Evolutionary conservation across 2,113 vertebrate genomes (phyloP).

Genomic region (Uria aalge): DNA sequence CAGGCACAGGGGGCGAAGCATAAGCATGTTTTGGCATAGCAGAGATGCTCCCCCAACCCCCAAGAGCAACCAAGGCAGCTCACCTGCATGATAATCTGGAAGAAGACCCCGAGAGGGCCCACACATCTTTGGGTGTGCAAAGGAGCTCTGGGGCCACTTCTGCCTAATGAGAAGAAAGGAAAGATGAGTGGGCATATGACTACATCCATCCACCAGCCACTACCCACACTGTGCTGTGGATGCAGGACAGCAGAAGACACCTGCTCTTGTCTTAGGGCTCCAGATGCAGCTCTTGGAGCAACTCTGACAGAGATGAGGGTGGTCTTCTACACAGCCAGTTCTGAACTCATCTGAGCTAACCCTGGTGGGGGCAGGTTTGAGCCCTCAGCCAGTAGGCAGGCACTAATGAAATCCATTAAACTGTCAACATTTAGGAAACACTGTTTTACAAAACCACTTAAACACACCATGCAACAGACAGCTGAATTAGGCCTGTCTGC

Average conservation of each 20-base stretch:
- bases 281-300: background rate
- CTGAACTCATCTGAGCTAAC: slow-evolving; percentile 1
- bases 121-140: accelerated
- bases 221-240: background rate
- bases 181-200: background rate
- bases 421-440: slow-evolving; percentile 60
- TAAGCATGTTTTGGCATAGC: background rate
- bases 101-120: background rate
- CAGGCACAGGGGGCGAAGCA: background rate
- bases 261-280: background rate
- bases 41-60: background rate
- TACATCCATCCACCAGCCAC: background rate
- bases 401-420: slow-evolving; percentile 68
- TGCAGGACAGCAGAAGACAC: accelerated
- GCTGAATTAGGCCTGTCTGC: slow-evolving; percentile 63
- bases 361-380: slow-evolving; percentile 25
- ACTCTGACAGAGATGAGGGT: background rate
- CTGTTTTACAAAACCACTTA: slow-evolving; percentile 65
- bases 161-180: background rate
- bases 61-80: background rate
- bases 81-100: background rate
- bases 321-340: background rate
- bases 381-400: background rate
- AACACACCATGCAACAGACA: slow-evolving; percentile 49
- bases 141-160: background rate